A percentile compares a stretch with the other conserved stretches of the same genome.
Evolutionary conservation across 2,797 vertebrate genomes (phyloP).

Genomic region (Pipistrellus pygmaeus): DNA sequence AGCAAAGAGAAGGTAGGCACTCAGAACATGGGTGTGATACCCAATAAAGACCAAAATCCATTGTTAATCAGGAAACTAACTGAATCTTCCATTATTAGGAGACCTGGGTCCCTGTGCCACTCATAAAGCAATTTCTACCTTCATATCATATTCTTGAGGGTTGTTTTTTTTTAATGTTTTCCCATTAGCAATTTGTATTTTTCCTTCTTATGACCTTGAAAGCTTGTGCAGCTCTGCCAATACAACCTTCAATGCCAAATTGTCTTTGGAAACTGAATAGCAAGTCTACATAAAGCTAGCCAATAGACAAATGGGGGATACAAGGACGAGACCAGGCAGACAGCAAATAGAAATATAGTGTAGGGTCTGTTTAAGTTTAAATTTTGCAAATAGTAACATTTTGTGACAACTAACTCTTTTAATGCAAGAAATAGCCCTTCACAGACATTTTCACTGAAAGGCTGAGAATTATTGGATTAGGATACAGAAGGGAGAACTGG

Average conservation of each 20-base stretch:
- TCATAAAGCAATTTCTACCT: background rate
- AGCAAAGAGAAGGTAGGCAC: background rate
- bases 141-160: background rate
- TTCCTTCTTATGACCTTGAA: background rate
- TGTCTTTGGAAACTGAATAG: slow-evolving; percentile 27
- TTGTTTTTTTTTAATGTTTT: background rate
- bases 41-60: background rate
- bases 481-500: too few species aligned
- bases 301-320: background rate
- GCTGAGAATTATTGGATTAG: background rate
- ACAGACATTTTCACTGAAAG: background rate
- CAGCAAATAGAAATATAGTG: background rate
- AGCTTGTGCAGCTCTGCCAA: background rate
- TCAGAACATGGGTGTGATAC: background rate
- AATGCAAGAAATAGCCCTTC: background rate
- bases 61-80: background rate
- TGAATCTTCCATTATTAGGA: background rate
- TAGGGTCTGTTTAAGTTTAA: background rate
- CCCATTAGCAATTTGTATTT: background rate
- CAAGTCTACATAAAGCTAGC: background rate
- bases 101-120: background rate
- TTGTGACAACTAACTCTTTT: background rate
- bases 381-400: background rate
- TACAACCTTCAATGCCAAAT: background rate
- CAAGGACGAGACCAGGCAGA: background rate